A percentile compares a stretch with the other conserved stretches of the same genome.
Evolutionary conservation across 2,113 vertebrate genomes (phyloP).

Genomic region (Mustela nigripes): DNA sequence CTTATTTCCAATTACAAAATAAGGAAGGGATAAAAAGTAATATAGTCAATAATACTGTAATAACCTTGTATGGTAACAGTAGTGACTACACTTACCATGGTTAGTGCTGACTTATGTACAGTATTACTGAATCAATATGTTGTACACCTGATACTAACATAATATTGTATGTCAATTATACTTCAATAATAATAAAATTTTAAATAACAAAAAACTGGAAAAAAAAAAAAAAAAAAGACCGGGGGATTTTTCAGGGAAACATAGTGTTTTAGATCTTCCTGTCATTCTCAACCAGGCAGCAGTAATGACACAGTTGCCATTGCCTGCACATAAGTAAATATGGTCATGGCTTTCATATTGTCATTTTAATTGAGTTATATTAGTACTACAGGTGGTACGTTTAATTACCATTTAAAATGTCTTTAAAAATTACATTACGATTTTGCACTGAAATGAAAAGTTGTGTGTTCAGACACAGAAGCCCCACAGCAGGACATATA

Average conservation of each 20-base stretch:
- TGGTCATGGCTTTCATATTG: not conserved
- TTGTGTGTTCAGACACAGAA: not conserved
- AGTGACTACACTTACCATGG: not conserved
- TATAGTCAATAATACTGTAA: not conserved
- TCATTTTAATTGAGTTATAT: conserved; percentile 39
- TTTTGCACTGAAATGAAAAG: not conserved
- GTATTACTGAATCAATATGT: not conserved
- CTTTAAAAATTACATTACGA: not conserved
- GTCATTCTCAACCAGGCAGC: not conserved
- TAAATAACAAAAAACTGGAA: not conserved
- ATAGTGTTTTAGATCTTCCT: not conserved
- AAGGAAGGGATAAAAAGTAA: not conserved
- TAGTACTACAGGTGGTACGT: not conserved
- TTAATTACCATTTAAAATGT: conserved; percentile 44
- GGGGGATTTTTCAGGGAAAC: not conserved
- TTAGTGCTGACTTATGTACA: not conserved
- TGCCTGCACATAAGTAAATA: not conserved
- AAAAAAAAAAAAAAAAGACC: not conserved
- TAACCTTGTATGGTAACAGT: not conserved
- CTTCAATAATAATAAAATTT: not conserved
- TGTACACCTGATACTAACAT: not conserved
- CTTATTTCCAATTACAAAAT: not conserved
- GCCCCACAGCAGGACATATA: not conserved
- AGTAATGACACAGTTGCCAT: not conserved
- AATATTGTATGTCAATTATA: not conserved